phyloP scores from a whole-genome alignment of 2,797 vertebrate genomes.

The Oreonectes daqikongensis region DNA sequence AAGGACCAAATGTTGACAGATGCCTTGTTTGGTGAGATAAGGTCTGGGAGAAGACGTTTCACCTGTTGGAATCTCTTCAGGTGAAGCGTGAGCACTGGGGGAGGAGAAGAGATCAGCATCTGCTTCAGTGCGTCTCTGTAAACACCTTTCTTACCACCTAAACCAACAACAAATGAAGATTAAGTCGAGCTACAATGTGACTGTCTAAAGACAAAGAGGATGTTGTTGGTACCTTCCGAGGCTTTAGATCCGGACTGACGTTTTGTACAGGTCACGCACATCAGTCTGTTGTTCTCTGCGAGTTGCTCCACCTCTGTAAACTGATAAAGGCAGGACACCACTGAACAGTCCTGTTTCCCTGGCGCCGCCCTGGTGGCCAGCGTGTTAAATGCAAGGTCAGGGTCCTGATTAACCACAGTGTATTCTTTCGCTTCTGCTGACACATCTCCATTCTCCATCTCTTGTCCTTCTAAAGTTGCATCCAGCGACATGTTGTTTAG shows the following conservation, averaged over 20 bases:
- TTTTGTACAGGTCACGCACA: constrained; percentile 89
- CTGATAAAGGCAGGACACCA: constrained; percentile 87
- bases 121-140: constrained; percentile 96
- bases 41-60: constrained; percentile 33
- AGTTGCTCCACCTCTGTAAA: constrained; percentile 93
- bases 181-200: not conserved
- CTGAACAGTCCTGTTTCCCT: constrained; percentile 82
- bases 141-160: constrained; percentile 83
- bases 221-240: constrained; percentile 59
- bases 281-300: constrained; percentile 86
- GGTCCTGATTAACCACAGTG: constrained; percentile 77
- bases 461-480: constrained; percentile 63
- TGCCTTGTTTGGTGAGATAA: not conserved
- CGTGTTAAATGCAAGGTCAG: constrained; percentile 86
- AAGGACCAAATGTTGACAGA: not conserved
- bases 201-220: not conserved
- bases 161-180: constrained; percentile 3
- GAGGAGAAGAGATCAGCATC: constrained; percentile 91
- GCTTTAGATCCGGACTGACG: constrained; percentile 65
- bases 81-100: constrained; percentile 93
- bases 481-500: constrained; percentile 72
- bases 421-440: constrained; percentile 56
- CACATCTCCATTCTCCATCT: constrained; percentile 56
- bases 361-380: constrained; percentile 79
- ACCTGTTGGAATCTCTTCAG: constrained; percentile 98